Conservation (phyloP, 2,113 vertebrate genomes). For the Natator depressus region DNA sequence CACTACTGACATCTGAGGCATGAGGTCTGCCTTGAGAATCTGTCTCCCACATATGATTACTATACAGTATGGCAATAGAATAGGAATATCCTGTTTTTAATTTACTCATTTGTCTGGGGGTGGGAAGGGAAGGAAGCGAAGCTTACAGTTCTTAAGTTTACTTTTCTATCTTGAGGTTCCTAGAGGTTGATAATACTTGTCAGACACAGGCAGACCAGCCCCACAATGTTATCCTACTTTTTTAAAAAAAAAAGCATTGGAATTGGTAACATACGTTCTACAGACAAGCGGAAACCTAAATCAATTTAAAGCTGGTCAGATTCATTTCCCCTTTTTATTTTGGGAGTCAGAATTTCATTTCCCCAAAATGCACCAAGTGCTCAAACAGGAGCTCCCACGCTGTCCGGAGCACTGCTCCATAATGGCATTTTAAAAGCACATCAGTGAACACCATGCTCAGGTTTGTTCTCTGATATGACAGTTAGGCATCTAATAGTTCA, state of each 20-base stretch:
- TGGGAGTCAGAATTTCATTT: constrained; percentile 75
- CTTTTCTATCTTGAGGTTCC: neutral
- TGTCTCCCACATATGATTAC: constrained; percentile 27
- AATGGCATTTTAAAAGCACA: neutral
- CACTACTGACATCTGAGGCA: constrained; percentile 49
- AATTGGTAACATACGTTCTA: constrained; percentile 22
- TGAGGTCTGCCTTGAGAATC: constrained; percentile 45
- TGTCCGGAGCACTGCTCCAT: neutral
- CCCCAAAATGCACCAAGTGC: constrained; percentile 63
- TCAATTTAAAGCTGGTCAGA: constrained; percentile 42
- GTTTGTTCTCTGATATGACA: neutral
- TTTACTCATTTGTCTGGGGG: constrained; percentile 5
- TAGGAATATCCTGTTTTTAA: constrained; percentile 38
- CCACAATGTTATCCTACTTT: neutral
- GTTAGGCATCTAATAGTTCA: neutral
- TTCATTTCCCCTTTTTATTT: constrained; percentile 80
- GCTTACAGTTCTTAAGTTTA: constrained; percentile 14
- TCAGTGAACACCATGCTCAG: neutral
- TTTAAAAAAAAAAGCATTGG: neutral
- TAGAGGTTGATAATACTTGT: neutral
- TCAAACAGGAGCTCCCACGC: neutral
- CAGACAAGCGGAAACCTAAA: neutral
- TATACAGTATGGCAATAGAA: neutral
- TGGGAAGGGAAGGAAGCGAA: neutral
- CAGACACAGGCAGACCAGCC: neutral